Evolutionary conservation across 2,797 vertebrate species (phyloP).

Genomic region (Notolepis coatsorum): DNA sequence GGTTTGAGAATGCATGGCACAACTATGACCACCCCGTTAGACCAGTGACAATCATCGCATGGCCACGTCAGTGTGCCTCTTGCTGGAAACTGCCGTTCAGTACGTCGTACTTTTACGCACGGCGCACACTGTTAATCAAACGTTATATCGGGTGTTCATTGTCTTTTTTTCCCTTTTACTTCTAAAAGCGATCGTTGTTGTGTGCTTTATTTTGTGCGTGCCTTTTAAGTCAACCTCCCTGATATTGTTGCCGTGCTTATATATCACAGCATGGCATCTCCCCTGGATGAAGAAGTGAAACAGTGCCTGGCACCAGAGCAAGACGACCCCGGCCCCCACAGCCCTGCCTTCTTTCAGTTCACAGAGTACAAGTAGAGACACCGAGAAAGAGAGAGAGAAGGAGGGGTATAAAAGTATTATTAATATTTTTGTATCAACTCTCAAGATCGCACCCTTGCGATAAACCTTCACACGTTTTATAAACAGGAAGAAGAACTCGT

Average conservation of each 20-base stretch:
- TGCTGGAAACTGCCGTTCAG: neutral
- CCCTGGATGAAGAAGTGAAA: constrained; percentile 70
- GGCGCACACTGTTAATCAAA: constrained; percentile 50
- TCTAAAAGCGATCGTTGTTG: constrained; percentile 35
- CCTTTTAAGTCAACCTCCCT: constrained; percentile 70
- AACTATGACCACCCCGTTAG: constrained; percentile 31
- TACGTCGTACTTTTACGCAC: constrained; percentile 50
- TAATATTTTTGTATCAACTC: constrained; percentile 63
- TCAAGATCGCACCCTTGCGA: constrained; percentile 65
- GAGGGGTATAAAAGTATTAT: constrained; percentile 57
- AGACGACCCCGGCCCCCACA: too few species aligned
- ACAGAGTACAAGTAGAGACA: neutral
- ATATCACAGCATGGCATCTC: constrained; percentile 62
- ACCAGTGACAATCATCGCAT: neutral
- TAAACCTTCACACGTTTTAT: constrained; percentile 69
- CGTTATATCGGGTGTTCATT: constrained; percentile 41
- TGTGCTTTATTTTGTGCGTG: constrained; percentile 62
- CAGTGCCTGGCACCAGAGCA: constrained; percentile 64
- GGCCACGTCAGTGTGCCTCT: neutral
- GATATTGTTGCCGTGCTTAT: constrained; percentile 71
- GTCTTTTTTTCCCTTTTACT: constrained; percentile 55
- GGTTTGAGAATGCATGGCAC: neutral
- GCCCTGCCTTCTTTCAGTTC: too few species aligned
- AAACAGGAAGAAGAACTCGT: constrained; percentile 78
- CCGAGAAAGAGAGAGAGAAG: neutral